These are phyloP conservation scores for Phalacrocorax aristotelis DNA, from an alignment of 2,113 vertebrate genomes.

Conservation along the genomic window DNA sequence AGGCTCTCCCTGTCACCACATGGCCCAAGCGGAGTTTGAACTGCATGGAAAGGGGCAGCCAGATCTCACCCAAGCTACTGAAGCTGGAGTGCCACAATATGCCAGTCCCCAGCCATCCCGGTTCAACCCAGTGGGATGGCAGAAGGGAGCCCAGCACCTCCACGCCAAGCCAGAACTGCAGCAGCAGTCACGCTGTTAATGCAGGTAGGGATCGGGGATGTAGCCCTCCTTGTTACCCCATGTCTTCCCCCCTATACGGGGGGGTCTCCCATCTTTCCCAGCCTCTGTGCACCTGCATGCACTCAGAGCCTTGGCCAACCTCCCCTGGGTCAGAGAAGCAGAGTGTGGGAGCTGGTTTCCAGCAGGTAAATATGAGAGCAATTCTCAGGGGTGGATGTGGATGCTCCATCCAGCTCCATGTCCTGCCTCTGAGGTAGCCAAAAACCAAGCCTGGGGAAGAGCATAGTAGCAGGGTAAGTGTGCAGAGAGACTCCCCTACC, in stretches of 20 bases:
- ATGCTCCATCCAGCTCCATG: not conserved
- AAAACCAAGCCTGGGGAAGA: not conserved
- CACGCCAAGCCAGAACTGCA: rapidly evolving
- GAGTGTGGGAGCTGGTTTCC: not conserved
- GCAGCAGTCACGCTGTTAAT: not conserved
- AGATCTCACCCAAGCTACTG: slow-evolving; percentile 30
- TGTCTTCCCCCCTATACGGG: rapidly evolving
- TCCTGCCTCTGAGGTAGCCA: not conserved
- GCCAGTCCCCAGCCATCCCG: rapidly evolving
- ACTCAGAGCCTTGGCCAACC: not conserved
- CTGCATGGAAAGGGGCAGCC: not conserved
- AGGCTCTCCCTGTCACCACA: rapidly evolving
- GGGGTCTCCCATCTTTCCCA: not conserved
- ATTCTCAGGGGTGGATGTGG: rapidly evolving
- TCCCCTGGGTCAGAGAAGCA: not conserved
- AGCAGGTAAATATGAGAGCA: rapidly evolving
- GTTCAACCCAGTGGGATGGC: not conserved
- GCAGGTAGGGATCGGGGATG: not conserved
- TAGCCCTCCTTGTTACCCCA: not conserved
- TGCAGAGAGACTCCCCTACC: not conserved
- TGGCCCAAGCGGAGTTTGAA: not conserved
- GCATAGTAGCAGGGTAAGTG: not conserved
- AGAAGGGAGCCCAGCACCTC: not conserved
- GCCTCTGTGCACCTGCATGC: not conserved
- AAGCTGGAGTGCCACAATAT: slow-evolving; percentile 24